Evolutionary conservation across 2,113 vertebrate genomes (phyloP).

Genomic region (Bagarius yarrelli): DNA sequence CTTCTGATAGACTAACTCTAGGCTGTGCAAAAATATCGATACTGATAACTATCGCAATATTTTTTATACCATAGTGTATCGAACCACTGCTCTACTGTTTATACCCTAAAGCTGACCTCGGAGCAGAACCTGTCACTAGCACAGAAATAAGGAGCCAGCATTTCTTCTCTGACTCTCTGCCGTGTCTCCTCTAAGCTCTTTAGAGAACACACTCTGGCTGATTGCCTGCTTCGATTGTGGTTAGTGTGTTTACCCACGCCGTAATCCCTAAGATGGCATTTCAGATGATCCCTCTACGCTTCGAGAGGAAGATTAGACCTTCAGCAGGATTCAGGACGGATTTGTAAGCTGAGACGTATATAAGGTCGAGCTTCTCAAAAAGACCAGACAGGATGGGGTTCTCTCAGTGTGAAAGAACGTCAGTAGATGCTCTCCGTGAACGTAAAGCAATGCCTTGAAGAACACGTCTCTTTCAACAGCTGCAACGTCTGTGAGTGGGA

Average conservation of each 20-base stretch:
- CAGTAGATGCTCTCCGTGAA: not conserved
- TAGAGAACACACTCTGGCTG: slow-evolving; percentile 44
- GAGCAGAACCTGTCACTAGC: not conserved
- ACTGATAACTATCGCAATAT: too few species aligned
- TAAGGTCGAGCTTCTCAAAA: not conserved
- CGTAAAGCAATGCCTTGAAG: not conserved
- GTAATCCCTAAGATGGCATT: slow-evolving; percentile 23
- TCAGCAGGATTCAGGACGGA: slow-evolving; percentile 1
- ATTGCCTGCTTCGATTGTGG: slow-evolving; percentile 13
- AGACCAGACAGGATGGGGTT: not conserved
- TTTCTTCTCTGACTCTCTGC: not conserved
- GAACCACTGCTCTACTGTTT: not conserved
- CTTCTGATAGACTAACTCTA: too few species aligned
- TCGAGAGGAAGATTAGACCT: slow-evolving; percentile 38
- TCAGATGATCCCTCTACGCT: slow-evolving; percentile 7
- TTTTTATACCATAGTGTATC: too few species aligned
- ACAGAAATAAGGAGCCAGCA: not conserved
- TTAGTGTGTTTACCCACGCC: not conserved
- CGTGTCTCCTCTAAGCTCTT: slow-evolving; percentile 38
- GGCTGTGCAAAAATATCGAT: too few species aligned
- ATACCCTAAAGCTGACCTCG: not conserved
- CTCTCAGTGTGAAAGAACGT: not conserved
- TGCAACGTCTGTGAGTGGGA: not conserved
- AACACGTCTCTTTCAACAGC: not conserved
- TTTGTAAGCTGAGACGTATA: slow-evolving; percentile 38